These are phyloP conservation scores for Arctopsyche grandis DNA, from an alignment of 1,140 invertebrate genomes.

Conservation along the genomic window DNA sequence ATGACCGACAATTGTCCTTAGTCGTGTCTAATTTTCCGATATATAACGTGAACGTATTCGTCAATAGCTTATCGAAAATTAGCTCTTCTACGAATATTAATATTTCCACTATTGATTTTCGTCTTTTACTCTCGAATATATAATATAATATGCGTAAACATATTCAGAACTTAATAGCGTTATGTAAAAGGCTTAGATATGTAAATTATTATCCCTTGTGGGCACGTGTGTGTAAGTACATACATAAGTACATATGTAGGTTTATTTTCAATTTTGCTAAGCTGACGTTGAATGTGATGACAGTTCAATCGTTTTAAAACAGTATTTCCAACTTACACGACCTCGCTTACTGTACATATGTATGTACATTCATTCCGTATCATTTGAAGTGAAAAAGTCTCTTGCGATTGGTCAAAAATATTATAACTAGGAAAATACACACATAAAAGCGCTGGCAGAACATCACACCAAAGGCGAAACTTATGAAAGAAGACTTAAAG, in stretches of 20 bases:
- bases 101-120: too few relatives aligned
- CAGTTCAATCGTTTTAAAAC: neutral
- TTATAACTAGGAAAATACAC: conserved; percentile 46
- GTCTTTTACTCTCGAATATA: too few relatives aligned
- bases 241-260: neutral
- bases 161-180: too few relatives aligned
- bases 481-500: conserved; percentile 43
- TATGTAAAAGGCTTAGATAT: too few relatives aligned
- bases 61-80: neutral
- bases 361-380: neutral
- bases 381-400: neutral
- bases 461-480: conserved; percentile 37
- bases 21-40: neutral
- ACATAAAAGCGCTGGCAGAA: conserved; percentile 10
- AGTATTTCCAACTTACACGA: neutral
- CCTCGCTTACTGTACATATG: neutral
- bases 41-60: neutral
- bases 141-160: too few relatives aligned
- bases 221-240: neutral
- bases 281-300: neutral
- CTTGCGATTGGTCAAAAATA: conserved; percentile 39
- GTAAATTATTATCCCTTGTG: too few relatives aligned
- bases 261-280: neutral
- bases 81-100: too few relatives aligned
- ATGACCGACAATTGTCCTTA: conserved; percentile 1